Conservation (phyloP, 2,888 invertebrate genomes). For the Noctuana brunneofusca region DNA sequence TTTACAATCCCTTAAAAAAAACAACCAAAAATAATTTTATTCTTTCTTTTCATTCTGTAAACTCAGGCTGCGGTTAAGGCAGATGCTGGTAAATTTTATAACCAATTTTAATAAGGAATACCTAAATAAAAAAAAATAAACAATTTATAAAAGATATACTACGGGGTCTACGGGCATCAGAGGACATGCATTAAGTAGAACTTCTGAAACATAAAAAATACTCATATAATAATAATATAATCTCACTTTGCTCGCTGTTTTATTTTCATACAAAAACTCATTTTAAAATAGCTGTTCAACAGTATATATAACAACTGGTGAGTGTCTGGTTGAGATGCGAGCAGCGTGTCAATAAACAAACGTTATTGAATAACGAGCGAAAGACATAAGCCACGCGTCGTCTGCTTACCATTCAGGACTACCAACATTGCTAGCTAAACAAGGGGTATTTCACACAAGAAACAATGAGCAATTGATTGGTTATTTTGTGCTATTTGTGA, state of each 20-base stretch:
- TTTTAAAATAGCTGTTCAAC: background rate
- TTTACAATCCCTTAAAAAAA: background rate
- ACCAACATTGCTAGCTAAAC: background rate
- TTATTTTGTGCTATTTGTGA: background rate
- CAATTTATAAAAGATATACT: too few relatives aligned
- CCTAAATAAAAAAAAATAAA: too few relatives aligned
- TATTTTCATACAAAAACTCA: conserved; percentile 1
- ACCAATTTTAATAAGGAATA: background rate
- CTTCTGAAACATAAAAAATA: too few relatives aligned
- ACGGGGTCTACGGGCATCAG: too few relatives aligned
- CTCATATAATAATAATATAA: too few relatives aligned
- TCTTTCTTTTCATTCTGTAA: background rate
- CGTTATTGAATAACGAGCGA: conserved; percentile 25
- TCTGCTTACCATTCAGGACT: conserved; percentile 5
- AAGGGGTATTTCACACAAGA: background rate
- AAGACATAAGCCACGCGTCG: conserved; percentile 29
- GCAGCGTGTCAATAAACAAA: conserved; percentile 28
- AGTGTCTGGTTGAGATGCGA: conserved; percentile 18
- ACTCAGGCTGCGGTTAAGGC: background rate
- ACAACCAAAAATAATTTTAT: background rate
- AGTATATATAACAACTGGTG: conserved; percentile 18
- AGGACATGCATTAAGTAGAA: too few relatives aligned
- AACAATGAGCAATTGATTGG: conserved; percentile 13
- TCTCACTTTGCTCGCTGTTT: too few relatives aligned
- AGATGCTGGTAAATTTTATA: background rate